Evolutionary conservation across 2,797 vertebrate species (phyloP), one percentile per base, ranked within the genome.

Genomic region (Euthynnus affinis): DNA sequence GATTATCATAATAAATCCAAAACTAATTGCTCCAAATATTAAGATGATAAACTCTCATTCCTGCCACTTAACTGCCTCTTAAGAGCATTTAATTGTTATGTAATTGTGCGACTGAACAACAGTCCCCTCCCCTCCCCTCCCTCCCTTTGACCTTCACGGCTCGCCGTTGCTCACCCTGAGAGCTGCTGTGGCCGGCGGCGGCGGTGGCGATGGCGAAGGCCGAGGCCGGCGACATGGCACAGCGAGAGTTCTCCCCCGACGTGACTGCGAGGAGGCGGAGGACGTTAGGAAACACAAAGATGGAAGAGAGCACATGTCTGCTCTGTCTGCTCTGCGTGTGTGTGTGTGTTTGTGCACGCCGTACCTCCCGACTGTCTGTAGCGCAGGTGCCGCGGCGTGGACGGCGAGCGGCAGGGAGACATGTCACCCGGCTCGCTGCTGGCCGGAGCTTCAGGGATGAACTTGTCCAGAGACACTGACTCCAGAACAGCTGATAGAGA

Each of bases 121-220:
- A 25, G 20, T 9, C 44, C 22, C 51, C 65, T 27, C 32, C 27
- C 18, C 5, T 5, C 14, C 44, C 22, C 51, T 69, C 32, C 32
- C 27, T n/a, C 5, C 6, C 14, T 72, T 58, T 76, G 80, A 78
- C 73, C 69, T 73, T 72, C 9, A 0, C 0, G 46, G 40, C 22
- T 62, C 20, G 37, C 44, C 14, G 27, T 60, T 60, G 48, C 96
- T 96, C 89, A 97, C 97, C 96, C 92, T 96, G 96, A 0, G 97
- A 96, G 87, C 96, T 96, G 80, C 96, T 93, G 0, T 98, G 97
- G 23, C 97, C 96, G 0, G 97, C 98, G 48, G 97, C 98, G 5
- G 98, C 98, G 0, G 97, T 99, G 89, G 98, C 98, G 22, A 99
- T 99, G 2, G 98, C 98, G 64, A 98, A 99, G 4, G 98, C 97